Evolutionary conservation across 2,888 invertebrate species (phyloP).

Genomic region (Dexiosoma caninum): DNA sequence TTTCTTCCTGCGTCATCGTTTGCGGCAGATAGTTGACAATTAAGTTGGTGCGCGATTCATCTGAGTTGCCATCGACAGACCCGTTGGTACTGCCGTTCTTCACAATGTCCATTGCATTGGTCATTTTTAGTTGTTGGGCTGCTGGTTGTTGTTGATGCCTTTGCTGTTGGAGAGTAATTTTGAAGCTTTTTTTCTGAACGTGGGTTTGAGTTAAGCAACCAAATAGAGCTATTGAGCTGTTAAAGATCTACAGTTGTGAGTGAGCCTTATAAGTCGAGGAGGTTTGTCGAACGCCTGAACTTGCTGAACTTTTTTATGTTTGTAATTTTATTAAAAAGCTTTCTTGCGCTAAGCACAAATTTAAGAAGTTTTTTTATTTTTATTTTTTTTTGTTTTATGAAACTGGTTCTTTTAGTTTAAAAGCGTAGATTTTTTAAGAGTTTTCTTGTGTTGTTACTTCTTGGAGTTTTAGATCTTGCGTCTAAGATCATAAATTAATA

Average conservation of each 20-base stretch:
- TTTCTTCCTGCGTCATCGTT: slow-evolving; percentile 96
- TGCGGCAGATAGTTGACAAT: slow-evolving; percentile 97
- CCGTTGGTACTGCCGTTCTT: slow-evolving; percentile 84
- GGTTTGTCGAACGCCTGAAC: slow-evolving; percentile 56
- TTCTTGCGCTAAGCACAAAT: slow-evolving; percentile 78
- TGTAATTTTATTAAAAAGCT: slow-evolving; percentile 66
- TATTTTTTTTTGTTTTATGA: slow-evolving; percentile 38
- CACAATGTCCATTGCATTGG: slow-evolving; percentile 82
- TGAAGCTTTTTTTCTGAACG: slow-evolving; percentile 59
- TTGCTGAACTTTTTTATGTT: slow-evolving; percentile 35
- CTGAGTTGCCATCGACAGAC: slow-evolving; percentile 83
- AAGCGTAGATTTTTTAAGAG: slow-evolving; percentile 57
- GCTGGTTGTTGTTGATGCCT: slow-evolving; percentile 48
- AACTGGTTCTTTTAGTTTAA: slow-evolving; percentile 57
- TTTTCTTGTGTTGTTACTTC: slow-evolving; percentile 38
- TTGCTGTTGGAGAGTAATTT: slow-evolving; percentile 67
- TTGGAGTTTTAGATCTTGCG: slow-evolving; percentile 60
- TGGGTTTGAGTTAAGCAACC: neutral
- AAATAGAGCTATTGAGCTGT: neutral
- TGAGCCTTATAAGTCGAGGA: neutral
- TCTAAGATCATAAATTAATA: slow-evolving; percentile 56
- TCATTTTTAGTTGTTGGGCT: slow-evolving; percentile 71
- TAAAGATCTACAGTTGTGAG: neutral
- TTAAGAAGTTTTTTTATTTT: slow-evolving; percentile 64
- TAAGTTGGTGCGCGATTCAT: slow-evolving; percentile 96